Percentiles rank a stretch among this genome's conserved stretches.
Evolutionary conservation across 2,113 vertebrate genomes (phyloP).

Genomic region (Anarhynchus alexandrinus): DNA sequence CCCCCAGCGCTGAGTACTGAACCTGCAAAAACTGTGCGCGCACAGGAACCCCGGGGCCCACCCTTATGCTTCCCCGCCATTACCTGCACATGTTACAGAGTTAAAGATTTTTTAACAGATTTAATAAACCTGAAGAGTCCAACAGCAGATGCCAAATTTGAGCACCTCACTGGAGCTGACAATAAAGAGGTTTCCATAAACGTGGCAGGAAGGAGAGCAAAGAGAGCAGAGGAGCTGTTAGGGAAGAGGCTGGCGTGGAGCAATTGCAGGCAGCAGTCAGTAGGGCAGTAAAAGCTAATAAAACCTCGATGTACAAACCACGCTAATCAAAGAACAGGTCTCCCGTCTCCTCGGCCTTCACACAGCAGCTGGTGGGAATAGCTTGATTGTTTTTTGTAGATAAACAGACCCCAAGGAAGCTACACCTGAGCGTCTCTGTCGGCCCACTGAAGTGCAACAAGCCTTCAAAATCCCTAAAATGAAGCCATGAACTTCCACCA

Average conservation of each 20-base stretch:
- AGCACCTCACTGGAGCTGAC: background rate
- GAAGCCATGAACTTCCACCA: background rate
- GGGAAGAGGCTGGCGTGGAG: background rate
- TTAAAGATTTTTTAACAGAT: background rate
- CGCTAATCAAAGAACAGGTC: background rate
- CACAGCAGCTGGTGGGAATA: background rate
- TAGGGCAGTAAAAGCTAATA: slow-evolving; percentile 41
- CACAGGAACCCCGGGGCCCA: accelerated
- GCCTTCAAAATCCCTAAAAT: background rate
- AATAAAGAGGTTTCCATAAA: slow-evolving; percentile 4
- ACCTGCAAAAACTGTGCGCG: background rate
- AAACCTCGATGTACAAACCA: slow-evolving; percentile 17
- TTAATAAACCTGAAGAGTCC: slow-evolving; percentile 22
- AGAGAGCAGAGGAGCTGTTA: background rate
- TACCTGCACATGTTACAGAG: accelerated
- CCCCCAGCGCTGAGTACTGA: background rate
- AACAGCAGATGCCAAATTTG: slow-evolving; percentile 8
- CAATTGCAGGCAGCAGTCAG: background rate
- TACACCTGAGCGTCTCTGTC: background rate
- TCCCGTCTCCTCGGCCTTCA: background rate
- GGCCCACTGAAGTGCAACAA: background rate
- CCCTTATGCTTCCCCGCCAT: accelerated
- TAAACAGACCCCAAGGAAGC: background rate
- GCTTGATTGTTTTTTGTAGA: background rate
- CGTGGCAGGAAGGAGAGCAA: background rate